Base-by-base conservation (phyloP, 1,140 invertebrate species). In the Leptoteleia sp. region DNA sequence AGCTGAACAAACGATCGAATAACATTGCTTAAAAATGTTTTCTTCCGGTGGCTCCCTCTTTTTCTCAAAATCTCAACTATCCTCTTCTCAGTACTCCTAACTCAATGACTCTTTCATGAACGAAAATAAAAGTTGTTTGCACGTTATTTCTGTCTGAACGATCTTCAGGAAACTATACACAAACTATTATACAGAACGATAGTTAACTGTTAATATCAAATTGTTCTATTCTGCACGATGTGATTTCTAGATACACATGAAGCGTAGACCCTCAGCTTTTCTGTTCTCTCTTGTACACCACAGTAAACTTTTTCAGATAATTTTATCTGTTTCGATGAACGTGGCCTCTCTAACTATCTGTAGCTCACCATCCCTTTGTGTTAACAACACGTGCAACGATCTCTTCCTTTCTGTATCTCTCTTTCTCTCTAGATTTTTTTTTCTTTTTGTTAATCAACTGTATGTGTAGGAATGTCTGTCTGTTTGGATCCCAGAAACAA, bases 301-400 rank as follows among this genome's bases (percentile, higher is more conserved):
- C 12, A 31, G 57, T 35, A 64, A 31, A 15, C 27, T 64, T 6
- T 62, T 37, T 48, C 68, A 31, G 43, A 73, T 33, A 12, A 59
- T 55, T 64, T 65, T 59, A 17, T 43, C 52, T 57, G 43, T 75
- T 75, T 57, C 59, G 61, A 75, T 75, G 45, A 65, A 59, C 70
- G 52, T 57, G 59, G 52, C 52, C 71, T 75, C 57, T 75, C 57
- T 75, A 73, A 73, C 50, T 72, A 43, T 75, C 71, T 75, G 42
- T 59, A 50, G 52, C 42, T 31, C 59, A 57, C 25, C 40, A 59
- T 45, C 42, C 48, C 35, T 72, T 62, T 75, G 52, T 75, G 48
- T 61, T 50, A 38, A 59, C 31, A 57, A 70, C 52, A 70, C 65
- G 19, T 70, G n/a, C 31, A 52, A 38, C 52, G 65, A 65, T 52